Evolutionary conservation across 2,888 invertebrate species (phyloP), one percentile per base, ranked within the genome.

Genomic region (Prenolepis imparis): DNA sequence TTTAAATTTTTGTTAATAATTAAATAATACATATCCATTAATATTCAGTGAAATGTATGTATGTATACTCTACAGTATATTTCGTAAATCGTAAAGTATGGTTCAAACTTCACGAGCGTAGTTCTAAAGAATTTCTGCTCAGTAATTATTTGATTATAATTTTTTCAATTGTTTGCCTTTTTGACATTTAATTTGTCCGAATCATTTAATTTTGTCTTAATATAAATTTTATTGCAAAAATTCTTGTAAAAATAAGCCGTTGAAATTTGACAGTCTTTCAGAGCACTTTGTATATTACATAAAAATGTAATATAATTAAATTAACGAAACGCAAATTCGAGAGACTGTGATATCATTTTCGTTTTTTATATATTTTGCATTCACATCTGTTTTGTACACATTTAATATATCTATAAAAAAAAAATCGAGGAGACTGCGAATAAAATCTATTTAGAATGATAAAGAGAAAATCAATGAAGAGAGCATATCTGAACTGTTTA

Each of bases 21-120:
- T 12, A 32, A 52, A 21, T 39, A 39, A 9, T 36, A 74, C 1
- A 55, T 41, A 28, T 64, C 2, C 12, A 55, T 24, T 66, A 41
- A 55, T 24, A 66, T 28, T n/a, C 2, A 52, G 11, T 64, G 4
- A 52, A 64, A 64, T 64, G n/a, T 9, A 52, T 52, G 48, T 52
- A 52, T 52, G 8, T 52, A 52, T 52, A 61, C n/a, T 15, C 9
- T 77, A 77, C n/a, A 64, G 39, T 41, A 55, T 24, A 66, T 66
- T 66, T 41, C 41, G 6, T 28, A 66, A 77, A 28, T 41, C 41
- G 6, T 28, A 66, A 77, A 28, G 2, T 36, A 24, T 39, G 64
- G 21, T 8, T 52, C 55, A 77, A 57, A 66, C 28, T 41, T 77
- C 4, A 55, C 52, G 3, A 66, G 28, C 3, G 12, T 41, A 28